Conservation (phyloP, 2,888 invertebrate species). For the Ophioninae sp. region DNA sequence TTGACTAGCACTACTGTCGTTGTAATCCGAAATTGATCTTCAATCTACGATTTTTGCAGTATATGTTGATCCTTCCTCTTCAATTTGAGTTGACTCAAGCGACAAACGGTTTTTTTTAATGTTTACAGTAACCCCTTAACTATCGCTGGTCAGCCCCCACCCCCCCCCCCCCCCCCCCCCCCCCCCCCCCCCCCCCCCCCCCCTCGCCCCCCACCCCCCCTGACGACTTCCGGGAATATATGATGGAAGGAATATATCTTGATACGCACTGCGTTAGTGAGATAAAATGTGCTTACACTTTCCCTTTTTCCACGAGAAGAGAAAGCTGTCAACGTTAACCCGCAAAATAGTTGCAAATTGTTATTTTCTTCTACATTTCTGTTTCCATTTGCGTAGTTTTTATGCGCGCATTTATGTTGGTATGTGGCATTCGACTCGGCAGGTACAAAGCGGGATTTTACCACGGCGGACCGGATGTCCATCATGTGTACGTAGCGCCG, state of each 20-base stretch:
- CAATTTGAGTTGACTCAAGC: too few species aligned
- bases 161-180: too few species aligned
- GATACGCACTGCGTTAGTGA: neutral
- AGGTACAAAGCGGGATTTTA: conserved; percentile 76
- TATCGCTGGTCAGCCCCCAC: too few species aligned
- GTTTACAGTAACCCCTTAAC: too few species aligned
- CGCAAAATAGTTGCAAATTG: conserved; percentile 12
- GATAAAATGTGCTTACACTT: neutral
- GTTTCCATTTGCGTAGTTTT: neutral
- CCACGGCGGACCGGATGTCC: conserved; percentile 74
- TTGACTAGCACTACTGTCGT: too few species aligned
- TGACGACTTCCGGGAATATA: neutral
- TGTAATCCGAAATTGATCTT: too few species aligned
- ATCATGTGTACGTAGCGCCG: conserved; percentile 76
- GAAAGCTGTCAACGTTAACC: neutral
- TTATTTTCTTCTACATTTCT: conserved; percentile 6
- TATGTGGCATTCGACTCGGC: conserved; percentile 14
- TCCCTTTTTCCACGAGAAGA: conserved; percentile 2
- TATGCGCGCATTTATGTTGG: neutral
- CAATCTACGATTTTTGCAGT: too few species aligned
- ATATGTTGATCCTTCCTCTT: too few species aligned
- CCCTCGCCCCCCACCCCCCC: too few species aligned
- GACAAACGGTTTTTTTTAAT: too few species aligned
- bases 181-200: too few species aligned
- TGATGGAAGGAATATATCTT: neutral